These are phyloP conservation scores for Meiosimyza decipiens DNA, from an alignment of 2,888 invertebrate genomes.

Conservation along the genomic window DNA sequence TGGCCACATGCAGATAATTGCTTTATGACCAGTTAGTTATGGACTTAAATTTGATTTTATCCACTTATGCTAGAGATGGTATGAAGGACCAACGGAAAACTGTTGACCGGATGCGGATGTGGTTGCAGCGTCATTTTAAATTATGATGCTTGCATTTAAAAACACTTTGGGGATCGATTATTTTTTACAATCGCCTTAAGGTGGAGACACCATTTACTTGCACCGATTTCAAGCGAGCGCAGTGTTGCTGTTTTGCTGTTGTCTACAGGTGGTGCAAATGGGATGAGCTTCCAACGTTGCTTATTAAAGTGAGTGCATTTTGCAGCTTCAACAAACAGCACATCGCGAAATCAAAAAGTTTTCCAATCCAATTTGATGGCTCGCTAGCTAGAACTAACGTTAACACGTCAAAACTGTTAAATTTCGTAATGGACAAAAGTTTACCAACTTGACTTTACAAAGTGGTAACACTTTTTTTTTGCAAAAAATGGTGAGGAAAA, in stretches of 20 bases:
- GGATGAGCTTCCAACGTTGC: neutral
- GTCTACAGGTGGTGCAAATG: neutral
- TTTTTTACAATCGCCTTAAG: constrained; percentile 28
- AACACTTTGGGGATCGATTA: constrained; percentile 43
- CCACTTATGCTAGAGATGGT: constrained; percentile 23
- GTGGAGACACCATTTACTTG: constrained; percentile 32
- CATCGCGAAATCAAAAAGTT: constrained; percentile 32
- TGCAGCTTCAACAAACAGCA: neutral
- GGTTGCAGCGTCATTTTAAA: constrained; percentile 29
- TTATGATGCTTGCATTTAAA: constrained; percentile 40
- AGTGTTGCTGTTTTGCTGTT: neutral
- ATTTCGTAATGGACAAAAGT: constrained; percentile 38
- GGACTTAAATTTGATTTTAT: constrained; percentile 60
- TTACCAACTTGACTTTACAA: constrained; percentile 49
- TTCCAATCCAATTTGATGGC: constrained; percentile 38
- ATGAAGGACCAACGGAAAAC: neutral
- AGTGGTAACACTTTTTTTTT: constrained; percentile 26
- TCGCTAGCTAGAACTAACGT: constrained; percentile 1
- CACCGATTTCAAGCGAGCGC: constrained; percentile 4
- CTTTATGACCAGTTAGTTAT: constrained; percentile 64
- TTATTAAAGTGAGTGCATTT: constrained; percentile 22
- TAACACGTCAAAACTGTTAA: constrained; percentile 42
- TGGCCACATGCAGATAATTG: constrained; percentile 66
- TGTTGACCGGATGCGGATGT: constrained; percentile 18
- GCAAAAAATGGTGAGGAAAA: neutral